Evolutionary conservation across 2,113 vertebrate species (phyloP).

Genomic region (Pontoporia blainvillei): DNA sequence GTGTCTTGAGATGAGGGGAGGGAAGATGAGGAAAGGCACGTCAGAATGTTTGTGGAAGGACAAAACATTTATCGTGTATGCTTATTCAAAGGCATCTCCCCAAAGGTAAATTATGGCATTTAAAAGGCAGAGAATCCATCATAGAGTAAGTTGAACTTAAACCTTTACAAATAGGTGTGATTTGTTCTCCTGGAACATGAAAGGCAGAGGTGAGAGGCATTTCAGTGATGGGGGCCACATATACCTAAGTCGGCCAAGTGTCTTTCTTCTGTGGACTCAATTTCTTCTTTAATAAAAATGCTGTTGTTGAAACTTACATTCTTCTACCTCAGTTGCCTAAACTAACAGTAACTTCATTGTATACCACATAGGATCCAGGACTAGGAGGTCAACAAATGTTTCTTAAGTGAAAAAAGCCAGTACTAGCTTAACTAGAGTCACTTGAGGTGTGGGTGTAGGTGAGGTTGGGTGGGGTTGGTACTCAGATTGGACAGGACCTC

Average conservation of each 20-base stretch:
- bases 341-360: not conserved
- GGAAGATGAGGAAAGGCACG: not conserved
- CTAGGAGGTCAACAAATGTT: not conserved
- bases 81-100: not conserved
- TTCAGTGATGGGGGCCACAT: not conserved
- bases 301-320: constrained; percentile 14
- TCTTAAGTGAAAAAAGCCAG: not conserved
- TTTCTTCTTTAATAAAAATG: not conserved
- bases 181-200: not conserved
- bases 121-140: not conserved
- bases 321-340: not conserved
- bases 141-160: not conserved
- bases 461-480: not conserved
- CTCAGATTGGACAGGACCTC: not conserved
- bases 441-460: not conserved
- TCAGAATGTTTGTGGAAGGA: not conserved
- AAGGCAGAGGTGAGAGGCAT: not conserved
- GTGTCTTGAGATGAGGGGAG: not conserved
- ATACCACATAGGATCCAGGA: not conserved
- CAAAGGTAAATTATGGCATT: not conserved
- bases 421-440: not conserved
- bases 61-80: not conserved
- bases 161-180: not conserved
- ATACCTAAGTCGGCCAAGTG: accelerated
- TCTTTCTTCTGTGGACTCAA: not conserved